Evolutionary conservation across 2,797 vertebrate species (phyloP).

Genomic region (Ctenochaetus hawaiiensis): DNA sequence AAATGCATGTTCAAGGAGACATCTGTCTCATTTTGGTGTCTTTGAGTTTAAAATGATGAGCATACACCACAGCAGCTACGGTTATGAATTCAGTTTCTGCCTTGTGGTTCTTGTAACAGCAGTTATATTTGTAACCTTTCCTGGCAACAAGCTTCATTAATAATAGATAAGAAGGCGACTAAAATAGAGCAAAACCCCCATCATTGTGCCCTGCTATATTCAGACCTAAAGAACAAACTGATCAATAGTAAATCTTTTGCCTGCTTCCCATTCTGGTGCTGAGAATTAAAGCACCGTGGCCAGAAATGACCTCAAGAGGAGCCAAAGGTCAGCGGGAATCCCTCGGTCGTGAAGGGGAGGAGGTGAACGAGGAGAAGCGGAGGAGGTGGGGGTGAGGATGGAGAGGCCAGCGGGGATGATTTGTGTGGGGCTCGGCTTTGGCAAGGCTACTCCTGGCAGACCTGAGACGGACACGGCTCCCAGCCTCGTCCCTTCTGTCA

Average conservation of each 20-base stretch:
- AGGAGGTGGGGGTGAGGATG: not conserved
- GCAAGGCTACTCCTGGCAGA: constrained; percentile 73
- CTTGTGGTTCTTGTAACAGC: constrained; percentile 22
- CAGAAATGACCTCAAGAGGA: constrained; percentile 52
- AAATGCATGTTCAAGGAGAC: not conserved
- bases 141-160: constrained; percentile 66
- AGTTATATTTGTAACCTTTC: constrained; percentile 60
- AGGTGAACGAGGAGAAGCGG: constrained; percentile 9
- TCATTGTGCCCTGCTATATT: constrained; percentile 27
- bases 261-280: constrained; percentile 16
- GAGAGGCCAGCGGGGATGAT: constrained; percentile 51
- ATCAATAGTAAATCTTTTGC: constrained; percentile 45
- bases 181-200: constrained; percentile 76
- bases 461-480: constrained; percentile 34
- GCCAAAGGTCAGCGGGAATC: constrained; percentile 74
- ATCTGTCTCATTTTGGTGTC: not conserved
- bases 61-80: not conserved
- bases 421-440: constrained; percentile 60
- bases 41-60: not conserved
- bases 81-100: constrained; percentile 9
- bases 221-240: constrained; percentile 28
- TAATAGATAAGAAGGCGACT: constrained; percentile 68
- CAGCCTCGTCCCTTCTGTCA: constrained; percentile 53
- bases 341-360: constrained; percentile 34
- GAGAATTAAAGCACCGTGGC: constrained; percentile 6